Conservation (phyloP, 2,113 vertebrate species). For the Seriola quinqueradiata region DNA sequence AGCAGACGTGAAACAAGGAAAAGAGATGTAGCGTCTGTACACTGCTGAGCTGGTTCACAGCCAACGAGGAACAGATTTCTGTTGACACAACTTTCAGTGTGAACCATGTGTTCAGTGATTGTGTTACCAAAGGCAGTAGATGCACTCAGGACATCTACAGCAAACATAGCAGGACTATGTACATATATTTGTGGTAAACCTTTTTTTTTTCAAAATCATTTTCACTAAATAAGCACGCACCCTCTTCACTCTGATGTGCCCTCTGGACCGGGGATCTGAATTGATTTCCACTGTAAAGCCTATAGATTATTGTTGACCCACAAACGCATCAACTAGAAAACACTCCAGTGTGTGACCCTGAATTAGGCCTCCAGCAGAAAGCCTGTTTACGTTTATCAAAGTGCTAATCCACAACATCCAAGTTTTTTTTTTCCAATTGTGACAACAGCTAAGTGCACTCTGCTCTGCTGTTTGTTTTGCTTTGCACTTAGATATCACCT, state of each 20-base stretch:
- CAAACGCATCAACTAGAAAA: conserved; percentile 62
- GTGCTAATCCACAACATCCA: conserved; percentile 29
- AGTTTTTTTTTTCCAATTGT: conserved; percentile 2
- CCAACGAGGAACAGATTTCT: conserved; percentile 63
- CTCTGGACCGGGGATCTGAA: conserved; percentile 45
- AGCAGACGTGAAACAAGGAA: conserved; percentile 69
- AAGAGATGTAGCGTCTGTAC: conserved; percentile 34
- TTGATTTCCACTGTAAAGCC: conserved; percentile 70
- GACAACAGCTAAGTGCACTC: background rate
- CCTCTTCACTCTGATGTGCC: conserved; percentile 36
- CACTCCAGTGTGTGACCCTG: conserved; percentile 34
- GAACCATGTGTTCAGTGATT: conserved; percentile 23
- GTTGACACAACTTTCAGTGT: conserved; percentile 58
- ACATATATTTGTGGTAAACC: background rate
- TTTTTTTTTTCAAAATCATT: conserved; percentile 3
- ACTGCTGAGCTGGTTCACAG: conserved; percentile 36
- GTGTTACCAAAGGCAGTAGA: conserved; percentile 8
- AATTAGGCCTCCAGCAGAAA: conserved; percentile 46
- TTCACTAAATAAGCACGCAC: background rate
- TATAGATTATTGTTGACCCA: conserved; percentile 79
- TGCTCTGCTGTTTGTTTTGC: background rate
- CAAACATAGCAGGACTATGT: conserved; percentile 8
- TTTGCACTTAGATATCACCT: background rate
- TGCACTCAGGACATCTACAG: conserved; percentile 14
- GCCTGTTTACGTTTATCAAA: conserved; percentile 14